A percentile compares a stretch with the other conserved stretches of the same genome.
Evolutionary conservation across 2,113 vertebrate species (phyloP).

Genomic region (Bagarius yarrelli): DNA sequence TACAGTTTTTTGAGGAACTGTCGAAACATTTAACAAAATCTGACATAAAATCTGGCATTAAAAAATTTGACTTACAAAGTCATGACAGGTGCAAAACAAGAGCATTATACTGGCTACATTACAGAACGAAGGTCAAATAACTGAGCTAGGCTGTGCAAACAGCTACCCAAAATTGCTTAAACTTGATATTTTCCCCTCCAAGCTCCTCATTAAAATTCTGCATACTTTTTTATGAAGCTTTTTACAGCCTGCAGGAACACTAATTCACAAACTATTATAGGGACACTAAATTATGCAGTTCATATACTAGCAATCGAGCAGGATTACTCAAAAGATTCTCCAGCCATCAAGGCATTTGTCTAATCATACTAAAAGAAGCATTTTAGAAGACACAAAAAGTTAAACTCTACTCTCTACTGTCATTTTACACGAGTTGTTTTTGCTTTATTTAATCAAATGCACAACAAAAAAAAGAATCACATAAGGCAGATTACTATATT

Average conservation of each 20-base stretch:
- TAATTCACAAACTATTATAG: constrained; percentile 5
- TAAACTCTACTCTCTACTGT: constrained; percentile 48
- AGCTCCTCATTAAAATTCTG: neutral
- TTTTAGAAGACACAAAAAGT: neutral
- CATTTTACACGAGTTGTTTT: constrained; percentile 48
- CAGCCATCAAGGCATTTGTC: neutral
- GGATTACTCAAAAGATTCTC: neutral
- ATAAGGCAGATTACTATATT: constrained; percentile 59
- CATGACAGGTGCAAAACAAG: neutral
- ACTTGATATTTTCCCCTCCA: neutral
- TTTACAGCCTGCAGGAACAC: constrained; percentile 12
- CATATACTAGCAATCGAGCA: neutral
- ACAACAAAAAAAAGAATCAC: constrained; percentile 31
- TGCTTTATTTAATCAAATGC: constrained; percentile 39
- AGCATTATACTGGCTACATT: neutral
- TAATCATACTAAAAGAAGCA: neutral
- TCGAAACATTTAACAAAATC: neutral
- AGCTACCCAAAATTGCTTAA: neutral
- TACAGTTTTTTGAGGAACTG: neutral
- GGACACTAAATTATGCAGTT: constrained; percentile 17
- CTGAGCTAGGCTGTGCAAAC: neutral
- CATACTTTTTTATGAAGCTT: constrained; percentile 19
- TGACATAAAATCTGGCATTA: neutral
- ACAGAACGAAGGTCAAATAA: neutral
- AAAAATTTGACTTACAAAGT: neutral